Conservation (phyloP, 1,140 invertebrate species). For the Ericerus pela region DNA sequence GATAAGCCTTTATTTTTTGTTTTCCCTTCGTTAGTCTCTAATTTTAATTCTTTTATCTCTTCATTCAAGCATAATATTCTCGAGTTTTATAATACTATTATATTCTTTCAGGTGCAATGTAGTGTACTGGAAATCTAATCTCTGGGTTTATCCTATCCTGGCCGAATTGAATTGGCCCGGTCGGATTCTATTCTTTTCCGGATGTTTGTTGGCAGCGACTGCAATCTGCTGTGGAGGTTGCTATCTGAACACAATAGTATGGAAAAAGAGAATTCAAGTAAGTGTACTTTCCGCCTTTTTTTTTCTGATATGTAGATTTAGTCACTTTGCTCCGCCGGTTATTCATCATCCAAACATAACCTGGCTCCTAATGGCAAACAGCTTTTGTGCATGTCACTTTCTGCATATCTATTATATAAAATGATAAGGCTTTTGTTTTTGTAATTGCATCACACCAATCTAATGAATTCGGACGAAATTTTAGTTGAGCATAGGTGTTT, state of each 20-base stretch:
- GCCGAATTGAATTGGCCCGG: slow-evolving; percentile 51
- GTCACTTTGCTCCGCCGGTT: too few species aligned
- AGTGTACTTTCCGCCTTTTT: too few species aligned
- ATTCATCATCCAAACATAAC: too few species aligned
- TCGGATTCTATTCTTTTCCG: slow-evolving; percentile 53
- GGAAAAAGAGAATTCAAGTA: background rate
- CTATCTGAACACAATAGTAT: background rate
- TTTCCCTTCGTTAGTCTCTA: background rate
- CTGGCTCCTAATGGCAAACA: too few species aligned
- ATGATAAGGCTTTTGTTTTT: too few species aligned
- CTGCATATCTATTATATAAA: too few species aligned
- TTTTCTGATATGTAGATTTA: too few species aligned
- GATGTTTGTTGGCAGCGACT: slow-evolving; percentile 17
- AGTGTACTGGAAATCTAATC: slow-evolving; percentile 50
- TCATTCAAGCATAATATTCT: background rate
- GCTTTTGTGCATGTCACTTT: too few species aligned
- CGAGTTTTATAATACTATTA: background rate
- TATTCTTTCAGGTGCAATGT: slow-evolving; percentile 45
- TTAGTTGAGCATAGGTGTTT: too few species aligned
- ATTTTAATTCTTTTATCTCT: background rate
- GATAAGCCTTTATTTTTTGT: background rate
- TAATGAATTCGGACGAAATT: too few species aligned
- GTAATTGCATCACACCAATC: too few species aligned
- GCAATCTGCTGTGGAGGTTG: background rate
- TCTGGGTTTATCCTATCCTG: slow-evolving; percentile 79